These are phyloP conservation scores for Phrynocephalus versicolor DNA, from an alignment of 2,113 vertebrate genomes.

Conservation along the genomic window DNA sequence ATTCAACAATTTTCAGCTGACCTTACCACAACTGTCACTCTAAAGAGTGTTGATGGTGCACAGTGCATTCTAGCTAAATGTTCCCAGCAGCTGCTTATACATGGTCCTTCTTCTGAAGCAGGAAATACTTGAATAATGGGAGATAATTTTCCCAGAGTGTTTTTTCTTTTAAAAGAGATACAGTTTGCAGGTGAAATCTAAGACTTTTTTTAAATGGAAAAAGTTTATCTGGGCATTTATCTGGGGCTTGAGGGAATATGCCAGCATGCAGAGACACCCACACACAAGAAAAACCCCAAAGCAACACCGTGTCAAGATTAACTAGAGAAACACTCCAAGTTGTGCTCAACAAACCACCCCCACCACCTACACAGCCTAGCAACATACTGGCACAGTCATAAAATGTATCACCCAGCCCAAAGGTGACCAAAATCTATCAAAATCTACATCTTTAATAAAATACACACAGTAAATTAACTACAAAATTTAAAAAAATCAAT, in stretches of 20 bases:
- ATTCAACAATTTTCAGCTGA: constrained; percentile 67
- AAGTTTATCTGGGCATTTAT: too few relatives aligned
- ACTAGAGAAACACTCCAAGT: too few relatives aligned
- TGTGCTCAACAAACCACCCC: too few relatives aligned
- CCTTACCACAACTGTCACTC: constrained; percentile 57
- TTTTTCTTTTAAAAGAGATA: constrained; percentile 57
- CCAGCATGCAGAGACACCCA: neutral
- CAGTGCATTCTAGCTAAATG: constrained; percentile 57
- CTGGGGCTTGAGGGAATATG: too few relatives aligned
- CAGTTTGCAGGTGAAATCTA: constrained; percentile 16
- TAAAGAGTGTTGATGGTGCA: constrained; percentile 63
- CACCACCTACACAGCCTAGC: too few relatives aligned
- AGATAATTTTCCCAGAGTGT: constrained; percentile 57
- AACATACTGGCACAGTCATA: too few relatives aligned
- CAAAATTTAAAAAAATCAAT: too few relatives aligned
- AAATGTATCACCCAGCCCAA: too few relatives aligned
- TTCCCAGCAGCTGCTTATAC: constrained; percentile 58
- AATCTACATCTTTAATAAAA: too few relatives aligned
- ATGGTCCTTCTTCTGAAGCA: constrained; percentile 45
- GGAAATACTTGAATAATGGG: constrained; percentile 63
- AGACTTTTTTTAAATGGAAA: constrained; percentile 10
- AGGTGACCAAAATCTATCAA: too few relatives aligned
- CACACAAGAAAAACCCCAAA: neutral
- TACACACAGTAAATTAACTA: too few relatives aligned
- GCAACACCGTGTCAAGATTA: too few relatives aligned